These are phyloP conservation scores for Alloscopus bannaensis DNA, from an alignment of 2,888 invertebrate species.

Conservation along the genomic window DNA sequence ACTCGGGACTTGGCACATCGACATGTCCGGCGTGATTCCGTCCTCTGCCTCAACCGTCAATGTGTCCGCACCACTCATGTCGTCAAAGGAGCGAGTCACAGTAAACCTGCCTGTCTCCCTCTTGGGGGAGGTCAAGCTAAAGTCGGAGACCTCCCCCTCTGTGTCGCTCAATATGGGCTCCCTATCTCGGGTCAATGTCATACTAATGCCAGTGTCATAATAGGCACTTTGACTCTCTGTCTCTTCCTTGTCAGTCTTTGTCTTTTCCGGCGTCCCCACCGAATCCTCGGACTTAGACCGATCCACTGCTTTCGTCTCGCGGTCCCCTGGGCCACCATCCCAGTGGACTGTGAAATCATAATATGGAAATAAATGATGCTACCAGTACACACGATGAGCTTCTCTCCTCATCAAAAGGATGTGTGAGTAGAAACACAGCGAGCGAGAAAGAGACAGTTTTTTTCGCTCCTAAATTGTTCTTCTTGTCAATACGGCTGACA, in stretches of 20 bases:
- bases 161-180: constrained; percentile 71
- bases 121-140: constrained; percentile 71
- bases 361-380: constrained; percentile 62
- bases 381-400: constrained; percentile 44
- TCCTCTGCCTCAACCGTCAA: constrained; percentile 64
- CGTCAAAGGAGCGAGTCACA: constrained; percentile 67
- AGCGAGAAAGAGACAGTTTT: constrained; percentile 42
- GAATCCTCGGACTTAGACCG: constrained; percentile 72
- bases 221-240: constrained; percentile 72
- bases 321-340: constrained; percentile 73
- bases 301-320: constrained; percentile 70
- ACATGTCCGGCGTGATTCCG: constrained; percentile 51
- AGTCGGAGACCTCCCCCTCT: constrained; percentile 72
- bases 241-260: constrained; percentile 69
- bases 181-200: constrained; percentile 67
- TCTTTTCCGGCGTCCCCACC: constrained; percentile 70
- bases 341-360: constrained; percentile 72
- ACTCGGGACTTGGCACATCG: constrained; percentile 65
- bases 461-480: constrained; percentile 19
- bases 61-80: constrained; percentile 66
- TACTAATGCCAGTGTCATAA: constrained; percentile 72
- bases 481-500: constrained; percentile 35
- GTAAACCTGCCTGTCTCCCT: constrained; percentile 65
- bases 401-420: constrained; percentile 35
- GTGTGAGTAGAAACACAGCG: constrained; percentile 41